phyloP scores from a whole-genome alignment of 2,113 vertebrate genomes.

The Laticauda colubrina region DNA sequence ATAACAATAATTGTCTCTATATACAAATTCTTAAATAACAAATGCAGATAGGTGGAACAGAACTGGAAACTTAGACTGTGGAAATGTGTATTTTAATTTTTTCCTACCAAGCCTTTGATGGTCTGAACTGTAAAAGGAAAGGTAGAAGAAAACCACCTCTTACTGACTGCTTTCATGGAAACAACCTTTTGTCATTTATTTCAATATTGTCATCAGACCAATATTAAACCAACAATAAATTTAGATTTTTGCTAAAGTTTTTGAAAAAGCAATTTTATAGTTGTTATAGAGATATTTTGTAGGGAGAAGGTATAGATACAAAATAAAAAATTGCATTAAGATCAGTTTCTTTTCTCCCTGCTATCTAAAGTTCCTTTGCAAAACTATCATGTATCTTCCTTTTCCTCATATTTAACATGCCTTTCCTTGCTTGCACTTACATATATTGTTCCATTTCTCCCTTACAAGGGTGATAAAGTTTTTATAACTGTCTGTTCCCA shows the following conservation, averaged over 20 bases:
- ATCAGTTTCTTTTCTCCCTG: not conserved
- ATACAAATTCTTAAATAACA: not conserved
- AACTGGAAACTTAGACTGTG: not conserved
- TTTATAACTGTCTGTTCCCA: not conserved
- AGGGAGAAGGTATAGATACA: not conserved
- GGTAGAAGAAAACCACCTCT: not conserved
- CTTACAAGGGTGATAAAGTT: not conserved
- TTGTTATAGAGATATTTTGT: not conserved
- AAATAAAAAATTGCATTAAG: not conserved
- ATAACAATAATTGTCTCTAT: not conserved
- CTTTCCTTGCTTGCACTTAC: not conserved
- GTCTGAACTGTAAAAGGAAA: not conserved
- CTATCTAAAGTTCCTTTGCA: not conserved
- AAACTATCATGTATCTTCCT: not conserved
- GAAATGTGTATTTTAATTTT: not conserved
- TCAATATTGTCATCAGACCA: not conserved
- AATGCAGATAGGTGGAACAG: not conserved
- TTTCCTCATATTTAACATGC: not conserved
- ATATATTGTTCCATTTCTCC: not conserved
- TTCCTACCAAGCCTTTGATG: too few relatives aligned
- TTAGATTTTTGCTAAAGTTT: not conserved
- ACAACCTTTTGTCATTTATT: not conserved
- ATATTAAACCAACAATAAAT: not conserved
- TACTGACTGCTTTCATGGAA: not conserved
- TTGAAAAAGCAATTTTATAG: not conserved